Base-by-base conservation (phyloP, 2,888 invertebrate genomes). In the Epinotia bilunana region DNA sequence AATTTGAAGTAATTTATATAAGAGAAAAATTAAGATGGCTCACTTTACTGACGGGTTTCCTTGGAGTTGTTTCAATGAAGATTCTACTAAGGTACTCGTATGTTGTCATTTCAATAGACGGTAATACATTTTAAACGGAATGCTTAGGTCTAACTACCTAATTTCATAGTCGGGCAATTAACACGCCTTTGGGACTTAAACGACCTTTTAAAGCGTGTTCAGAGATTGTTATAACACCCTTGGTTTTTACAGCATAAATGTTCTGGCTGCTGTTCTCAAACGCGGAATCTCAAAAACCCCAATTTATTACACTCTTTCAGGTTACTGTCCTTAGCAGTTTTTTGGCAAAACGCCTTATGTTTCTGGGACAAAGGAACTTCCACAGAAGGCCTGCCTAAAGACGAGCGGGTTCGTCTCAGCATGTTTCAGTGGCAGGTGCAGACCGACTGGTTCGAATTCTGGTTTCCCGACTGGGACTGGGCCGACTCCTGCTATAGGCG, bases 321-420 rank as follows among this genome's bases (percentile, higher is more conserved):
- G 23, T 49, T 63, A 53, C n/a, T 49, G 1, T 58, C 20, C 1
- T 3, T 13, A 16, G 0, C 70, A 0, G 6, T 69, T 9, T 43
- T 33, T 1, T 74, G 46, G 20, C n/a, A 58, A 49, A 16, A 5
- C 9, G 20, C 49, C 13, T 18, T 20, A 0, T 57, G 74, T 33
- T 74, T 74, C 39, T 74, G 74, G 74, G 74, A 74, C 46, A 64
- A 39, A 63, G 74, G 74, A 2, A 74, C 74, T 2, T 58, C 69
- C 2, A 74, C 74, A 4, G 9, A 49, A 33, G 69, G 63, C 5
- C 3, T 13, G 3, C 46, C 33, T 3, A 12, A 6, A 1, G 74
- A 70, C 33, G 1, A 0, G 1, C 49, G 64, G 0, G 6, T 33
- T 0, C 69, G 69, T 0, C 33, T 49, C 11, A 63, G 69, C 13